A percentile compares a stretch with the other conserved stretches of the same genome.
These are phyloP conservation scores for Torymus auratus DNA, from an alignment of 2,888 invertebrate species.

Conservation along the genomic window DNA sequence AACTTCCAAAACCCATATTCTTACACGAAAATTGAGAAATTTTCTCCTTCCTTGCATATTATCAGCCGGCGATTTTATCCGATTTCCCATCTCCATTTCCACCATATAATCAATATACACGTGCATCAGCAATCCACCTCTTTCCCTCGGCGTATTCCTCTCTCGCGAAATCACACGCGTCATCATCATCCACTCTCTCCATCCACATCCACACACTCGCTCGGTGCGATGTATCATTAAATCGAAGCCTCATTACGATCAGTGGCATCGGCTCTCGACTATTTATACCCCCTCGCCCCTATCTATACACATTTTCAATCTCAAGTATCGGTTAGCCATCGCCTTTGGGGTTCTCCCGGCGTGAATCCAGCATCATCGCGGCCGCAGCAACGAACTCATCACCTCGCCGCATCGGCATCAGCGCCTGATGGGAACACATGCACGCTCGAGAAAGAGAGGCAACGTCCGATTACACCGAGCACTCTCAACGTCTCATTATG, in stretches of 20 bases:
- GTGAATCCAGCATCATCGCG: neutral
- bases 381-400: neutral
- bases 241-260: conserved; percentile 49
- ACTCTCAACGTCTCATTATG: conserved; percentile 58
- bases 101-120: conserved; percentile 38
- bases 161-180: conserved; percentile 31
- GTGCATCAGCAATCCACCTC: neutral
- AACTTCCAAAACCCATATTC: neutral
- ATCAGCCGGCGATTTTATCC: conserved; percentile 28
- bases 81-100: conserved; percentile 15
- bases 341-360: neutral
- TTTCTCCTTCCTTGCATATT: conserved; percentile 12
- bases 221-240: conserved; percentile 48
- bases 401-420: neutral
- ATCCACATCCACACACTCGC: conserved; percentile 10
- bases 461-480: conserved; percentile 50
- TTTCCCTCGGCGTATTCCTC: neutral
- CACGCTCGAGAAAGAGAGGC: conserved; percentile 24
- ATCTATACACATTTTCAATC: conserved; percentile 47
- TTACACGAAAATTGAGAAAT: conserved; percentile 41
- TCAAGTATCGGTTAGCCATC: conserved; percentile 49
- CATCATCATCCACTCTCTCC: conserved; percentile 20
- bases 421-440: conserved; percentile 37
- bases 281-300: conserved; percentile 24
- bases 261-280: conserved; percentile 50